Conservation (phyloP, 2,888 invertebrate species). For the Cryptocheilus praepositus region DNA sequence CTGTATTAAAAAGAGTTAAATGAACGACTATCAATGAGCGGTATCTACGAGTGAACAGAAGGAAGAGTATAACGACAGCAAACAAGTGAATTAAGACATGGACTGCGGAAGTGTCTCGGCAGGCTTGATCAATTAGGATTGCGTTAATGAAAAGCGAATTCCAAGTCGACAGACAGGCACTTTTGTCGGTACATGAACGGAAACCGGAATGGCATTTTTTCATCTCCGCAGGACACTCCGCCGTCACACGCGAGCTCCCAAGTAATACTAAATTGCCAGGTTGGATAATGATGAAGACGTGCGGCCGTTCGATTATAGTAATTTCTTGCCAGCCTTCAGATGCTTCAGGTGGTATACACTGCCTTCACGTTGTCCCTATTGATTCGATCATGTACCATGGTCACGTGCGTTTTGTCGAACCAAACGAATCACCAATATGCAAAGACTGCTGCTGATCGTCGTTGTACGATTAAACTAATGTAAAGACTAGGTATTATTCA, state of each 20-base stretch:
- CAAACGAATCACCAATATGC: no score
- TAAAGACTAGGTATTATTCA: not conserved
- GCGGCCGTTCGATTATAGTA: constrained; percentile 25
- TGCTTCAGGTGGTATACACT: constrained; percentile 11
- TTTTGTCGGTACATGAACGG: not conserved
- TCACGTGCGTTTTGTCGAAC: no score
- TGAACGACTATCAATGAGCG: no score
- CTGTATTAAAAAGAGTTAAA: no score
- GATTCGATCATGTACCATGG: not conserved
- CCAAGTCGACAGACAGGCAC: no score
- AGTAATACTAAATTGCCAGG: constrained; percentile 20
- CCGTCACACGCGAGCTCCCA: not conserved
- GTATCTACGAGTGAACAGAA: not conserved
- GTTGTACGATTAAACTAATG: no score
- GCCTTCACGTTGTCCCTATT: not conserved
- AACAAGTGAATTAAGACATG: no score
- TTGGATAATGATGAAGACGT: constrained; percentile 6
- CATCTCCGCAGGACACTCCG: not conserved
- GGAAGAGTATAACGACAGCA: no score
- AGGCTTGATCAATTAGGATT: not conserved
- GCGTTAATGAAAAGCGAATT: constrained; percentile 10
- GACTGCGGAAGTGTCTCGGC: no score
- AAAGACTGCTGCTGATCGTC: no score
- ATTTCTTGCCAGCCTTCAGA: constrained; percentile 31
- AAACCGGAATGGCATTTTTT: not conserved